Conservation (phyloP, 2,113 vertebrate species). For the Corythornis cristatus region DNA sequence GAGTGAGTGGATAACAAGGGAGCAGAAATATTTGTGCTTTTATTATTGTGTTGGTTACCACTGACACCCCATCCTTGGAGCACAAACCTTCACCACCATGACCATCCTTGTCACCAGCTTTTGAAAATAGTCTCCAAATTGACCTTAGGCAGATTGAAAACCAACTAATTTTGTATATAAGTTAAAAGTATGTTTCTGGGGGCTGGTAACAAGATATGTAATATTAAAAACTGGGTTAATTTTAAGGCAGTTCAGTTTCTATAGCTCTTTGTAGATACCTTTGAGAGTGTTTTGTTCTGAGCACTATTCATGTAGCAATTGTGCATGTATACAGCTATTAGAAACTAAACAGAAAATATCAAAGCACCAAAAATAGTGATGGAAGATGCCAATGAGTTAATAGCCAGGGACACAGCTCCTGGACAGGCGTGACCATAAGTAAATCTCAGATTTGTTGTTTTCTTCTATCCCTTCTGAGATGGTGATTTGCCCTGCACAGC, state of each 20-base stretch:
- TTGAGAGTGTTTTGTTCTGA: neutral
- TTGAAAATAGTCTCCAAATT: neutral
- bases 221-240: neutral
- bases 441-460: slow-evolving; percentile 56
- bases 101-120: neutral
- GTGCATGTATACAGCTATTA: neutral
- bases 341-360: slow-evolving; percentile 32
- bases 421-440: slow-evolving; percentile 60
- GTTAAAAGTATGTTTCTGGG: neutral
- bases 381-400: slow-evolving; percentile 45
- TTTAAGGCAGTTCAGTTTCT: neutral
- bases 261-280: neutral
- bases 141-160: neutral
- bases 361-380: slow-evolving; percentile 38
- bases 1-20: neutral
- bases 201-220: neutral
- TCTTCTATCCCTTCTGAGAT: slow-evolving; percentile 49
- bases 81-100: neutral
- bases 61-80: neutral
- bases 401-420: slow-evolving; percentile 27
- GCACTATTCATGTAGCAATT: neutral
- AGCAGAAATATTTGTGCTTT: neutral
- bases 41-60: neutral
- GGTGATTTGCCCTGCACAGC: slow-evolving; percentile 49
- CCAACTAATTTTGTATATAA: neutral